Conservation (phyloP, 35 echinoderm and acorn worm species). For the Lytechinus variegatus region DNA sequence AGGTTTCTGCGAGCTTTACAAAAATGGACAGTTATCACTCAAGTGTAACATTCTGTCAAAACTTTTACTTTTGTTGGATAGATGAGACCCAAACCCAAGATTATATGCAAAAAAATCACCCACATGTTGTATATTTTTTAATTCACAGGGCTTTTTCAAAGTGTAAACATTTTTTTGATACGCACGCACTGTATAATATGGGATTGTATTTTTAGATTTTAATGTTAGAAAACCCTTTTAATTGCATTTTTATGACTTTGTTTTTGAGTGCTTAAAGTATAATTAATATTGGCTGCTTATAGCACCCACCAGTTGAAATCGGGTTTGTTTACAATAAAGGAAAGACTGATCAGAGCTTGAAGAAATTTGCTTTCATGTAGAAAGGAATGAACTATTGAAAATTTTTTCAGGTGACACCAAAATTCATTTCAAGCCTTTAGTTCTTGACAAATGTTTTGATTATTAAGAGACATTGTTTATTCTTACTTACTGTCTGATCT, state of each 20-base stretch:
- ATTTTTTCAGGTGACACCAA: background rate
- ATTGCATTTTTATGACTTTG: constrained; percentile 14
- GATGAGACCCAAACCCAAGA: no score
- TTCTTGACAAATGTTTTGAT: background rate
- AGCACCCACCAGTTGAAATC: background rate
- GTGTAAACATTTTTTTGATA: no score
- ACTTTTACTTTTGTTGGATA: no score
- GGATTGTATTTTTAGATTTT: background rate
- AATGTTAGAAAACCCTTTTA: background rate
- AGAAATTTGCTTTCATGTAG: no score
- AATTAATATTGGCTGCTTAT: background rate
- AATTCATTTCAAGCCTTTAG: background rate
- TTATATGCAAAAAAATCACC: no score
- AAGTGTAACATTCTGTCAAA: no score
- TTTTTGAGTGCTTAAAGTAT: background rate
- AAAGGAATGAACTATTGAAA: background rate
- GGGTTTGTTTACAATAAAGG: background rate
- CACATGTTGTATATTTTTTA: no score
- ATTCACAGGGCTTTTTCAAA: no score
- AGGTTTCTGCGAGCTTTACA: no score
- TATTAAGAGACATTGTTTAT: background rate
- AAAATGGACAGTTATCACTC: no score
- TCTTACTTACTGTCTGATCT: background rate
- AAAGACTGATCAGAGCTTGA: no score
- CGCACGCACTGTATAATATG: no score